phyloP scores from a whole-genome alignment of 2,888 invertebrate genomes.

The Trissolcus brochymenae region DNA sequence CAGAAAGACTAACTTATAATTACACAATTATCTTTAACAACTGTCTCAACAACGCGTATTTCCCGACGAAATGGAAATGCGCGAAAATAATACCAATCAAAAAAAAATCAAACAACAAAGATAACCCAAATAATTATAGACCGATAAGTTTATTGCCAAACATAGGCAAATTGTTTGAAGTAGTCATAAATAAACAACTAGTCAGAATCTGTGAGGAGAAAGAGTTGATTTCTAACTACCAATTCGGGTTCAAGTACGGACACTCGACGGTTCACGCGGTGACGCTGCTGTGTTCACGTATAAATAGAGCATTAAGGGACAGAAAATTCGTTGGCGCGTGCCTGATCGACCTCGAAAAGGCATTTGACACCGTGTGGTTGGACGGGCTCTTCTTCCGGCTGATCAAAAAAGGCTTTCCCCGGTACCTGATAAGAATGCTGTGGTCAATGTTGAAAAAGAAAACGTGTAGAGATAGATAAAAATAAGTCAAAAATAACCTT shows the following conservation, averaged over 20 bases:
- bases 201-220: conserved; percentile 1
- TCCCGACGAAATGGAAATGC: conserved; percentile 37
- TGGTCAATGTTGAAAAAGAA: background rate
- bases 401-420: too few species aligned
- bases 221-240: conserved; percentile 2
- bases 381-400: too few species aligned
- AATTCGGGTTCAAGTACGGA: conserved; percentile 14
- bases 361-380: too few species aligned
- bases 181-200: conserved; percentile 7
- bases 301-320: background rate
- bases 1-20: background rate
- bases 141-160: conserved; percentile 52
- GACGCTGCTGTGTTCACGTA: background rate
- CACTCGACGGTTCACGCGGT: background rate
- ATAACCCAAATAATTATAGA: conserved; percentile 37
- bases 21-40: conserved; percentile 49
- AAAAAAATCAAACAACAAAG: conserved; percentile 2
- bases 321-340: too few species aligned
- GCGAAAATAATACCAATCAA: conserved; percentile 42
- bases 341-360: background rate
- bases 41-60: conserved; percentile 40
- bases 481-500: background rate
- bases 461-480: background rate
- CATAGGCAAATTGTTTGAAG: conserved; percentile 21
- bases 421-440: too few species aligned